These are phyloP conservation scores for Sciurus carolinensis DNA, from an alignment of 2,797 vertebrate species.

Conservation along the genomic window DNA sequence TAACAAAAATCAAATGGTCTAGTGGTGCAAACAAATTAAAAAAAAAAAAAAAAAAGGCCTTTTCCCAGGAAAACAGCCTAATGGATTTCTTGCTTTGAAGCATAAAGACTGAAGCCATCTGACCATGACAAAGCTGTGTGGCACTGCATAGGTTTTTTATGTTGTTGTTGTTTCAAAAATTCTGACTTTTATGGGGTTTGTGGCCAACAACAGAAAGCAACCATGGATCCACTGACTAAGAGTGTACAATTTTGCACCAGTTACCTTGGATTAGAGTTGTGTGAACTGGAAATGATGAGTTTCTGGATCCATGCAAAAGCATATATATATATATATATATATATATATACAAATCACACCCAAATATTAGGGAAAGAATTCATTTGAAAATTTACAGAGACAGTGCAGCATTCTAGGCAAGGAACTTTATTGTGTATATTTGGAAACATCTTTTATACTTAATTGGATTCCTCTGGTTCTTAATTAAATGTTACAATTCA, in stretches of 20 bases:
- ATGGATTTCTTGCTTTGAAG: slow-evolving; percentile 61
- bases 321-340: background rate
- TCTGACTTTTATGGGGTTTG: slow-evolving; percentile 14
- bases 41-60: slow-evolving; percentile 1
- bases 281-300: slow-evolving; percentile 67
- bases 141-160: background rate
- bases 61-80: background rate
- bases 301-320: slow-evolving; percentile 49
- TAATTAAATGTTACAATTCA: slow-evolving; percentile 76
- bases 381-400: slow-evolving; percentile 62
- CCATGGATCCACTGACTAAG: background rate
- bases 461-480: slow-evolving; percentile 70
- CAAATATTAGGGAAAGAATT: slow-evolving; percentile 47
- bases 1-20: slow-evolving; percentile 65
- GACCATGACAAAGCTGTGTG: slow-evolving; percentile 54
- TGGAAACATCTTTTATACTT: slow-evolving; percentile 63
- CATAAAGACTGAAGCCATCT: slow-evolving; percentile 53
- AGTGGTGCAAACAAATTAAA: slow-evolving; percentile 43
- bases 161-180: slow-evolving; percentile 26
- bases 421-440: slow-evolving; percentile 28
- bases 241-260: slow-evolving; percentile 1
- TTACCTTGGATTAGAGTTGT: slow-evolving; percentile 57
- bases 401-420: background rate
- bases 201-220: slow-evolving; percentile 64
- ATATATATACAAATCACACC: background rate